A percentile compares a stretch with the other conserved stretches of the same genome.
Conservation (phyloP, 2,113 vertebrate species). For the Caracal caracal region DNA sequence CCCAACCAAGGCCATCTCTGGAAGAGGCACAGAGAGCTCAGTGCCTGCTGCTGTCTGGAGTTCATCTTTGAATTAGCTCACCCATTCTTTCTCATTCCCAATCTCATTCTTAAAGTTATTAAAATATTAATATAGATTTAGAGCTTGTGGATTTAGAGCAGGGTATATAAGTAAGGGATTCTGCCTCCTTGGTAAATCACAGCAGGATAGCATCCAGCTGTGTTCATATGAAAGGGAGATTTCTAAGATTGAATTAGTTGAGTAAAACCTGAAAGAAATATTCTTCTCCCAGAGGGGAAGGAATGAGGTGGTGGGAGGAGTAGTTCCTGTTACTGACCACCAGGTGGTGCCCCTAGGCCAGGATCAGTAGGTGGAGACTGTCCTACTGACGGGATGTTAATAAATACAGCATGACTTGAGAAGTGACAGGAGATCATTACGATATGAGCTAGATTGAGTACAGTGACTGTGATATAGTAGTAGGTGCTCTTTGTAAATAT, state of each 20-base stretch:
- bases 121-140: neutral
- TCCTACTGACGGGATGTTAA: neutral
- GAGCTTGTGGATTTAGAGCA: neutral
- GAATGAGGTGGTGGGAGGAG: neutral
- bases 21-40: neutral
- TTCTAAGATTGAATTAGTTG: neutral
- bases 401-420: neutral
- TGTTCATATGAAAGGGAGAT: slow-evolving; percentile 25
- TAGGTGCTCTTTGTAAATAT: neutral
- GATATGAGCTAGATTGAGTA: neutral
- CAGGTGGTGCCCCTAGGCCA: slow-evolving; percentile 54
- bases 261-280: neutral
- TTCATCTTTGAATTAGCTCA: neutral
- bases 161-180: neutral
- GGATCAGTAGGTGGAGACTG: neutral
- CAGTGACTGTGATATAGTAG: neutral
- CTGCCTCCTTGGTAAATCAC: neutral
- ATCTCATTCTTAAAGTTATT: neutral
- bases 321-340: slow-evolving; percentile 52
- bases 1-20: neutral
- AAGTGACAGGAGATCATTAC: neutral
- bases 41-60: neutral
- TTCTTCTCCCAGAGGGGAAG: neutral
- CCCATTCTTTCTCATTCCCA: neutral
- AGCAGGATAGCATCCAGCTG: neutral